These are phyloP conservation scores for Pteropus rufus DNA, from an alignment of 2,797 vertebrate species.

Conservation along the genomic window DNA sequence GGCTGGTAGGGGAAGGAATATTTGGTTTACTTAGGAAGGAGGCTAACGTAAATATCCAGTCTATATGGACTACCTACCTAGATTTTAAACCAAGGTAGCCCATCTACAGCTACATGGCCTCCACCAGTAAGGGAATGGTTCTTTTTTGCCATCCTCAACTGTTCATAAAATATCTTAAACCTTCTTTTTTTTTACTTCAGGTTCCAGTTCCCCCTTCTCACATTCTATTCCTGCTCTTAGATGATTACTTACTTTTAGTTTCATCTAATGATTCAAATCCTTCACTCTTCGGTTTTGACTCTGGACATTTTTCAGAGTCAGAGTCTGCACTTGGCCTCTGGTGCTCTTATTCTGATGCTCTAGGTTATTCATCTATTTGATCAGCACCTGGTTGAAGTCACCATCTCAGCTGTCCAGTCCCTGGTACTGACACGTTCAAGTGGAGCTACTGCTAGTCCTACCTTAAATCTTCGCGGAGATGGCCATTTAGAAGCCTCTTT, in stretches of 20 bases:
- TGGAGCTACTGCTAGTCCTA: neutral
- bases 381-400: neutral
- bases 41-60: neutral
- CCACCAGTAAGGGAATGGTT: neutral
- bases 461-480: neutral
- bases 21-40: neutral
- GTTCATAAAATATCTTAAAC: neutral
- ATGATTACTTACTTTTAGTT: neutral
- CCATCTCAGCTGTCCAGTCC: neutral
- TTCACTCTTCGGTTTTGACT: neutral
- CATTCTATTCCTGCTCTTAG: neutral
- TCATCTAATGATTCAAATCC: neutral
- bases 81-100: neutral
- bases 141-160: neutral
- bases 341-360: neutral
- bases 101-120: fast-evolving
- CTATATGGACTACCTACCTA: neutral
- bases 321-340: neutral
- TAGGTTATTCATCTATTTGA: neutral
- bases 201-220: neutral
- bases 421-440: neutral
- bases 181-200: neutral
- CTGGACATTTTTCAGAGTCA: neutral
- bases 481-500: neutral
- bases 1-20: neutral